Evolutionary conservation across 2,888 invertebrate species (phyloP).

Genomic region (Boloria selene): DNA sequence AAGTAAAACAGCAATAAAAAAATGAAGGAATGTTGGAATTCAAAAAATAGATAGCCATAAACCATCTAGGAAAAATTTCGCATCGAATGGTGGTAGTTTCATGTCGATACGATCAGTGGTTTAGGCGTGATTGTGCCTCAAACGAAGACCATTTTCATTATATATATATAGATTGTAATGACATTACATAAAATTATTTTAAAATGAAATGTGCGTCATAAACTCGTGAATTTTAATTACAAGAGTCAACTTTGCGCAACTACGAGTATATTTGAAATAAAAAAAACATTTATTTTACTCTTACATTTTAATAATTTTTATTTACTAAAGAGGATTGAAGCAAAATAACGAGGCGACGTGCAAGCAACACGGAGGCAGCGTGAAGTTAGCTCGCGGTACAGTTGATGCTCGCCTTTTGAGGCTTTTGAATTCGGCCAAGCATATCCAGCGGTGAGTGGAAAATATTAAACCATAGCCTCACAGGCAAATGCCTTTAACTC

Average conservation of each 20-base stretch:
- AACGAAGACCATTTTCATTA: no score
- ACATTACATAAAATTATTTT: neutral
- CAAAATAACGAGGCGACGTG: constrained; percentile 24
- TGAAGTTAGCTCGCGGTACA: constrained; percentile 19
- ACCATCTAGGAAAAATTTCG: no score
- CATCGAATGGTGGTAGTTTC: no score
- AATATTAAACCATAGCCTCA: constrained; percentile 24
- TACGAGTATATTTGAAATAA: constrained; percentile 22
- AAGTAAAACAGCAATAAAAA: no score
- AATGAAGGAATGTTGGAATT: no score
- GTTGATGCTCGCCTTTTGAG: constrained; percentile 24
- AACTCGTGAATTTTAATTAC: constrained; percentile 23
- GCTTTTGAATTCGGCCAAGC: constrained; percentile 24
- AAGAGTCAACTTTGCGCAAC: constrained; percentile 14
- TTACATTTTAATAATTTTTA: constrained; percentile 23
- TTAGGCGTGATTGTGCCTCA: no score
- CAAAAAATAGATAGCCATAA: no score
- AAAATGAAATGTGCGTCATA: constrained; percentile 2
- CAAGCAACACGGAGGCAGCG: constrained; percentile 19
- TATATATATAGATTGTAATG: no score
- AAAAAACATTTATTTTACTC: constrained; percentile 23
- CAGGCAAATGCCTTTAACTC: constrained; percentile 1
- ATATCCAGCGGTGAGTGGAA: constrained; percentile 19
- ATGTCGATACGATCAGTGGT: no score
- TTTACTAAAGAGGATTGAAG: constrained; percentile 19